phyloP scores from a whole-genome alignment of 2,797 vertebrate genomes.

The Dromococcyx pavoninus region DNA sequence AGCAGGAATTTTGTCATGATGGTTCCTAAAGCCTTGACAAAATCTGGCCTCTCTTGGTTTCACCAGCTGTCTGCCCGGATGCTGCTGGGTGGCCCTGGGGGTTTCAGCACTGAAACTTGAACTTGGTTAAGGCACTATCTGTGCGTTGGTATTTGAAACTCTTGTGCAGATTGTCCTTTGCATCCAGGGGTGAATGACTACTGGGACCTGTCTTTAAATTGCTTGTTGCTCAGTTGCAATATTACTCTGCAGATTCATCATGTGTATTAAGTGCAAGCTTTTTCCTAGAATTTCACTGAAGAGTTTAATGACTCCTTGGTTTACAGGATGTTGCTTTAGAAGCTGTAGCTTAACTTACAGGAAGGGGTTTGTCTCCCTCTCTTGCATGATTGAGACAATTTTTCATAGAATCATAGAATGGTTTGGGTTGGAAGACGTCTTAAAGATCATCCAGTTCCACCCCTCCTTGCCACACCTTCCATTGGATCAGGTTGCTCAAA shows the following conservation, averaged over 20 bases:
- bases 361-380: not conserved
- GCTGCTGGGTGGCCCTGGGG: not conserved
- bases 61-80: not conserved
- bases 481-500: too few relatives aligned
- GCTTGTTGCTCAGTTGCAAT: not conserved
- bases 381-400: not conserved
- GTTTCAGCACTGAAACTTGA: not conserved
- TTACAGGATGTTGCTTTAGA: not conserved
- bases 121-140: not conserved
- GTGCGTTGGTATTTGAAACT: not conserved
- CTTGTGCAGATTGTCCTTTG: not conserved
- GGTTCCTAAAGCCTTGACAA: not conserved
- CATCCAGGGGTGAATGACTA: not conserved
- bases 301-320: not conserved
- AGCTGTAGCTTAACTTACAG: not conserved
- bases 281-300: not conserved
- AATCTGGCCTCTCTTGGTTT: not conserved
- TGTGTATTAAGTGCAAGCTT: not conserved
- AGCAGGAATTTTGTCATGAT: not conserved
- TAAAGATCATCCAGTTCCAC: too few relatives aligned
- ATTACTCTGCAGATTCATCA: not conserved
- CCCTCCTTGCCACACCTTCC: too few relatives aligned
- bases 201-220: not conserved
- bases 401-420: not conserved
- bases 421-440: too few relatives aligned